These are phyloP conservation scores for Microctonus hyperodae DNA, from an alignment of 2,888 invertebrate genomes.

Conservation along the genomic window DNA sequence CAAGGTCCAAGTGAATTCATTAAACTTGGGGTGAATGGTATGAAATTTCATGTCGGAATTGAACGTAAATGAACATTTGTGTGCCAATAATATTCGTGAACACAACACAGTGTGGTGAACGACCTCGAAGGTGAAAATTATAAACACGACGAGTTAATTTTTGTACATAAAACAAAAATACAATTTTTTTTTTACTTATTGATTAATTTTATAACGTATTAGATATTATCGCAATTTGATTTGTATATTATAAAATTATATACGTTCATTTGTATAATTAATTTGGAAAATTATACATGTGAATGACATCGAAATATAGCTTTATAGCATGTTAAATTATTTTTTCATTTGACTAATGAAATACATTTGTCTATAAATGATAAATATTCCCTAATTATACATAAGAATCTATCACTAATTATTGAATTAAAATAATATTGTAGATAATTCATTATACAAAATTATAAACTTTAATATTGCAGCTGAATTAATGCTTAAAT, in stretches of 20 bases:
- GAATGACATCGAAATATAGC: neutral
- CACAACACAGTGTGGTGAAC: neutral
- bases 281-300: neutral
- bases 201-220: neutral
- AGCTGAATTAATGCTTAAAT: neutral
- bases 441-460: neutral
- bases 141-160: neutral
- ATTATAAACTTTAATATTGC: neutral
- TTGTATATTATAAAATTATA: neutral
- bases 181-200: neutral
- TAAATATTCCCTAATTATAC: neutral
- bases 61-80: neutral
- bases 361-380: neutral
- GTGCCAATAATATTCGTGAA: neutral
- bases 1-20: neutral
- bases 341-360: neutral
- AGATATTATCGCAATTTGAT: neutral
- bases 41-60: neutral
- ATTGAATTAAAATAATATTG: neutral
- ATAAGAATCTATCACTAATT: neutral
- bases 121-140: neutral
- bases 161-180: conserved; percentile 1
- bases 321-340: neutral
- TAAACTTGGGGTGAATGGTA: neutral
- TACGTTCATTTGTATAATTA: neutral